phyloP scores from a whole-genome alignment of 2,113 vertebrate species.

The Triplophysa tibetana region DNA sequence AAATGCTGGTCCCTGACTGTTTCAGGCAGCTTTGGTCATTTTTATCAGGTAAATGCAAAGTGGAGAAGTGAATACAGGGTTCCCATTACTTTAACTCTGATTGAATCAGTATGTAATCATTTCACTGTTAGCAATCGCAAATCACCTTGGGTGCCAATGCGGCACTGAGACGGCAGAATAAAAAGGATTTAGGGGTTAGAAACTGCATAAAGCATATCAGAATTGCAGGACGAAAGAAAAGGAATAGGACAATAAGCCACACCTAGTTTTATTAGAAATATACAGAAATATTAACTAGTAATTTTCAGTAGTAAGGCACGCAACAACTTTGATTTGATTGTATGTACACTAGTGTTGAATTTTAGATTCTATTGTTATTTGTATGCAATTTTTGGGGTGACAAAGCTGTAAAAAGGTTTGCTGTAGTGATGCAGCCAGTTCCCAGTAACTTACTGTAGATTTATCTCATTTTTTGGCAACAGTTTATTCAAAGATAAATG shows the following conservation, averaged over 20 bases:
- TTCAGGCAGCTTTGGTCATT: neutral
- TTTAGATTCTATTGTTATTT: too few relatives aligned
- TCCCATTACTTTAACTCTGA: neutral
- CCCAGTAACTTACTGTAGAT: too few relatives aligned
- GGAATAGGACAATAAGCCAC: neutral
- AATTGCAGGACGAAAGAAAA: neutral
- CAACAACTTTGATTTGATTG: too few relatives aligned
- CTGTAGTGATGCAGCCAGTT: too few relatives aligned
- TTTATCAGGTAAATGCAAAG: neutral
- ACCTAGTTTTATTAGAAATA: neutral
- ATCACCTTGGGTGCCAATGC: neutral
- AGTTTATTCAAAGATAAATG: too few relatives aligned
- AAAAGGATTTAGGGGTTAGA: neutral
- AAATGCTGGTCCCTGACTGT: too few relatives aligned
- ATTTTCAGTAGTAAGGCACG: too few relatives aligned
- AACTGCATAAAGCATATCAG: neutral
- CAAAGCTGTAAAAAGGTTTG: too few relatives aligned
- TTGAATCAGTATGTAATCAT: conserved; percentile 9
- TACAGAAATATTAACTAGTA: too few relatives aligned
- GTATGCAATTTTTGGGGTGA: too few relatives aligned
- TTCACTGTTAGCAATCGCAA: neutral
- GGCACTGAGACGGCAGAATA: neutral
- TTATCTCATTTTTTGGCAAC: too few relatives aligned
- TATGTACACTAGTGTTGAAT: too few relatives aligned
- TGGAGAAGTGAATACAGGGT: neutral